phyloP scores from a whole-genome alignment of 2,113 vertebrate species.

The Indicator maculatus region DNA sequence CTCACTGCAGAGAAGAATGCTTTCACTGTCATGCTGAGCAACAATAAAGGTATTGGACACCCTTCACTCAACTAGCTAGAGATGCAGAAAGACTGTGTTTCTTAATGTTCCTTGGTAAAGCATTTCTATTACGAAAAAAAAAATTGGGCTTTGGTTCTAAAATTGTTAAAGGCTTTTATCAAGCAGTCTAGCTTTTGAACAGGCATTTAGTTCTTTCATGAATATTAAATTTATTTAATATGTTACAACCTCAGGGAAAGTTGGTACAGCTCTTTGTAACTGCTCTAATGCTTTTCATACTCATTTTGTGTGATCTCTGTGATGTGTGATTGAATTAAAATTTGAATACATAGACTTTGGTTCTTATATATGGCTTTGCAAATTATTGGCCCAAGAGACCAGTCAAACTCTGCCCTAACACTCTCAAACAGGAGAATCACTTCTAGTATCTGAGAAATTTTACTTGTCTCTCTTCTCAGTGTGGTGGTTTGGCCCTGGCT shows the following conservation, averaged over 20 bases:
- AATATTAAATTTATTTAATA: neutral
- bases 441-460: neutral
- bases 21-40: neutral
- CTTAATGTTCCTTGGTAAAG: accelerated
- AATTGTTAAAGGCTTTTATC: neutral
- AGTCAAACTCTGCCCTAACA: neutral
- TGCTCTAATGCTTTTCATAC: neutral
- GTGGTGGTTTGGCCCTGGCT: too few species aligned
- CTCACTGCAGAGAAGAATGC: neutral
- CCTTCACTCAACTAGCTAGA: neutral
- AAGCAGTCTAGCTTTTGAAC: neutral
- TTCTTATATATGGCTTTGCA: neutral
- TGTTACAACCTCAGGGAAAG: neutral
- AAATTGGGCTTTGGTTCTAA: neutral
- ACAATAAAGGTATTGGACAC: neutral
- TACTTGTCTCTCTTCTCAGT: neutral
- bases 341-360: neutral
- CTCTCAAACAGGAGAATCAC: neutral
- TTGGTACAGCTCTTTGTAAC: neutral
- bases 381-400: neutral
- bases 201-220: neutral
- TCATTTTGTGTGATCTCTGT: neutral
- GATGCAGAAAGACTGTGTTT: neutral
- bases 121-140: neutral
- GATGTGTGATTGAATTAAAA: neutral